Conservation (phyloP, 2,797 vertebrate genomes). For the Myotis vivesi region DNA sequence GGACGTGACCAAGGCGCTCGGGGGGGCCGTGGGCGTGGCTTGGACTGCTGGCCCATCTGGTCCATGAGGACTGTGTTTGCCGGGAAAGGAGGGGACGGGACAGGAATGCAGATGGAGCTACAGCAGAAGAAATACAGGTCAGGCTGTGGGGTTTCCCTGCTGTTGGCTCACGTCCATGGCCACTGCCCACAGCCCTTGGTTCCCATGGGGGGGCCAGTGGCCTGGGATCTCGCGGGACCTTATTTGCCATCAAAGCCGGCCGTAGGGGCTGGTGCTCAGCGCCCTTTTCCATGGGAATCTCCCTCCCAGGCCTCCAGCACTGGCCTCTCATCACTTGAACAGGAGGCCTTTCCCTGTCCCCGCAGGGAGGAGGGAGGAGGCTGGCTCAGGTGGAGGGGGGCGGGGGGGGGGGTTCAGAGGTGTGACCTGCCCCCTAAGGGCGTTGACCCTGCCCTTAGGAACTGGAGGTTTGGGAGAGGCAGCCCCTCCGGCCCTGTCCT, state of each 20-base stretch:
- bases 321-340: not conserved
- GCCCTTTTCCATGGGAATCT: conserved; percentile 2
- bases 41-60: not conserved
- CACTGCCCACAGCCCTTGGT: not conserved
- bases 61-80: not conserved
- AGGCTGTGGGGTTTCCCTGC: not conserved
- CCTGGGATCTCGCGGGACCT: not conserved
- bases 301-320: not conserved
- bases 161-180: not conserved
- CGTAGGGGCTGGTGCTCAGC: not conserved
- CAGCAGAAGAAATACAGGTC: not conserved
- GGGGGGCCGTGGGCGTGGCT: not conserved
- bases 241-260: not conserved
- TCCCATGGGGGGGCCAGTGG: not conserved
- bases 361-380: not conserved
- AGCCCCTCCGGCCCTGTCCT: rapidly evolving
- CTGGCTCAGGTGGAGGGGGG: rapidly evolving
- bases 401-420: not conserved
- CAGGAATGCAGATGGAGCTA: not conserved
- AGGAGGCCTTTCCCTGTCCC: not conserved
- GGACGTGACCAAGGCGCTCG: not conserved
- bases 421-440: not conserved
- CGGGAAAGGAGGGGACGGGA: not conserved
- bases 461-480: not conserved
- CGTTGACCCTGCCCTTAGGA: rapidly evolving